phyloP scores from a whole-genome alignment of 2,888 invertebrate species.

The Chirona hameri region DNA sequence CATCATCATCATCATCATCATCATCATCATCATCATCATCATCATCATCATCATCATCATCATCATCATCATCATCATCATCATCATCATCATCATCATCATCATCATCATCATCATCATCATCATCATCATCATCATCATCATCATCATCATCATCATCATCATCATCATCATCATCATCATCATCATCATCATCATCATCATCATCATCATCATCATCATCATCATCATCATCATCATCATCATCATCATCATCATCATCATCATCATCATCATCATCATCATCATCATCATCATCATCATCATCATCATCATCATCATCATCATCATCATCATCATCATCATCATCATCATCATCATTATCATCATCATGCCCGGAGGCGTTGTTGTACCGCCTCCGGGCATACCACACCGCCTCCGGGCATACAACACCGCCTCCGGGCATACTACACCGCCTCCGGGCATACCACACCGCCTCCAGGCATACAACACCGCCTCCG shows the following conservation, averaged over 20 bases:
- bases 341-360: conserved; percentile 22
- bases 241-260: conserved; percentile 22
- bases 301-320: conserved; percentile 22
- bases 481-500: no score
- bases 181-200: conserved; percentile 22
- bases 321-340: conserved; percentile 22
- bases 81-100: conserved; percentile 8
- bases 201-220: conserved; percentile 22
- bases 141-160: conserved; percentile 22
- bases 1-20: conserved; percentile 22
- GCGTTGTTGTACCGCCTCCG: no score
- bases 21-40: conserved; percentile 10
- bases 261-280: conserved; percentile 22
- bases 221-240: conserved; percentile 22
- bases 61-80: conserved; percentile 22
- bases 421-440: no score
- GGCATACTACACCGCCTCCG: no score
- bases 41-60: not conserved
- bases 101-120: conserved; percentile 22
- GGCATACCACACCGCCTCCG: no score
- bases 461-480: no score
- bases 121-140: conserved; percentile 12
- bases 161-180: conserved; percentile 22
- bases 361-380: no score
- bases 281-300: conserved; percentile 22